Base-by-base conservation (phyloP, 2,113 vertebrate species). In the Rattus norvegicus region DNA sequence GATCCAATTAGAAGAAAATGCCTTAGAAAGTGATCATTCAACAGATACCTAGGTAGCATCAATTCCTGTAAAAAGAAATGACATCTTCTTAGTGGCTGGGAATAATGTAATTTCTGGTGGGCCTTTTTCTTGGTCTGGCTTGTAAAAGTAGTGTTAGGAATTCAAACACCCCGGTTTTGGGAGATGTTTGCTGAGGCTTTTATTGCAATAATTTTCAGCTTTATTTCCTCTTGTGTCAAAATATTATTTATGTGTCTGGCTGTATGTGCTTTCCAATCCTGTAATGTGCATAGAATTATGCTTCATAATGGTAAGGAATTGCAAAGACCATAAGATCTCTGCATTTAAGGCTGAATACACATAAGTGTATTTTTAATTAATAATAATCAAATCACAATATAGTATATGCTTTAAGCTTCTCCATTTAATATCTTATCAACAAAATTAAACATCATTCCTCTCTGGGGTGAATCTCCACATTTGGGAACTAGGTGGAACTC, bases 141-240 rank as follows among this genome's bases (percentile, higher is more conserved):
- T 24, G 24, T n/a, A 69, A 92, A 75, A 16, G 1, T 80, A 10
- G 39, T 59, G 52, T 33, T 24, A 47, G 26, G 49, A 26, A 16
- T 17, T 2, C 33, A 52, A 54, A 24, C 2, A 19, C 4, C 24
- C 76, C 63, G 39, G 22, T 16, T 77, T 84, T 88, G 14, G 36
- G 77, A 76, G 76, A 85, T 80, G 19, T 61, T 63, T 89, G 69
- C 59, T 70, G 4, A 10, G 19, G 33, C 12, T 94, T 83, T 61
- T 30, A 54, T 90, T 59, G 30, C 20, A 36, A 14, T 49, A 20
- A 43, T 92, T 93, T 96, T 67, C 9, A 61, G 61, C 49, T 80
- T 93, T 56, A 39, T 61, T 69, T 90, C 47, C 28, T 96, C 77
- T 63, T 88, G 33, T 43, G 22, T 93, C 43, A 54, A 84, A 77